Conservation (phyloP, 2,888 invertebrate species). For the Xestoiulus laeticollis region DNA sequence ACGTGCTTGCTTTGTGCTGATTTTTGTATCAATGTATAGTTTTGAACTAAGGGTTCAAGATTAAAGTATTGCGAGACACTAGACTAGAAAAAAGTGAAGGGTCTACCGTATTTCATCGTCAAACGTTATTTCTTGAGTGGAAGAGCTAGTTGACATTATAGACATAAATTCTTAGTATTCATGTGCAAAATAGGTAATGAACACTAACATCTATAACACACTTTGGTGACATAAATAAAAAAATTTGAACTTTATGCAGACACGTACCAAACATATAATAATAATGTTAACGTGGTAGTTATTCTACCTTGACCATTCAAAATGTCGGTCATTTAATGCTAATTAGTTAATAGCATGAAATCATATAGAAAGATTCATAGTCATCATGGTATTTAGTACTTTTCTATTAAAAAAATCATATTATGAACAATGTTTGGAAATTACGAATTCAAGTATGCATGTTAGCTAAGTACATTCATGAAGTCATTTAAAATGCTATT, state of each 20-base stretch:
- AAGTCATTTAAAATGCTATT: too few species aligned
- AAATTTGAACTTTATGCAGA: not conserved
- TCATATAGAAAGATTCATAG: too few species aligned
- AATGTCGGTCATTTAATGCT: not conserved
- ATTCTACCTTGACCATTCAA: not conserved
- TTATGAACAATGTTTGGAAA: too few species aligned
- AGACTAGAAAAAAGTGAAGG: not conserved
- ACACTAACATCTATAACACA: not conserved
- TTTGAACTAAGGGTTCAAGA: not conserved
- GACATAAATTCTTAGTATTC: not conserved
- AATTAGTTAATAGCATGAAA: too few species aligned
- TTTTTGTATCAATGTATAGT: not conserved
- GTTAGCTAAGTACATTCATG: too few species aligned
- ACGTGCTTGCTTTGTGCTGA: not conserved
- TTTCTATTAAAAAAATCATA: too few species aligned
- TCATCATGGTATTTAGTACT: too few species aligned
- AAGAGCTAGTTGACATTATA: not conserved
- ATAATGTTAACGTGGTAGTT: too few species aligned
- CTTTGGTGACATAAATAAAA: conserved; percentile 23
- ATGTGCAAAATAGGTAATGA: not conserved
- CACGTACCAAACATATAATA: not conserved
- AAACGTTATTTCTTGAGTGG: not conserved
- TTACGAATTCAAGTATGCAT: too few species aligned
- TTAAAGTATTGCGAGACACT: not conserved
- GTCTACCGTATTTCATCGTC: not conserved